These are phyloP conservation scores for Epinotia brunnichana DNA, from an alignment of 2,888 invertebrate species.

Conservation along the genomic window DNA sequence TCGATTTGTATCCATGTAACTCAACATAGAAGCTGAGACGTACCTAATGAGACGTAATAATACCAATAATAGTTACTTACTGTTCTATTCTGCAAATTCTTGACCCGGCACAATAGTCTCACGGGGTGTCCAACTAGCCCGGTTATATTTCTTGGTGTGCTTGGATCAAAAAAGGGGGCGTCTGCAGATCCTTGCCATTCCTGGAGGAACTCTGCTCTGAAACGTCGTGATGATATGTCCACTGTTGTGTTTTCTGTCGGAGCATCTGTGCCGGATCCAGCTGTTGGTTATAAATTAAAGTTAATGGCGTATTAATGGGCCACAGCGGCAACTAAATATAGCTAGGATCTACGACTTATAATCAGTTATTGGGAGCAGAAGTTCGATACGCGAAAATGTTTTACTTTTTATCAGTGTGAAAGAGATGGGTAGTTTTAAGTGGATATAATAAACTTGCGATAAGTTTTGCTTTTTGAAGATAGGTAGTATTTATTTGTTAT, in stretches of 20 bases:
- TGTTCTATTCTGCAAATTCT: slow-evolving; percentile 94
- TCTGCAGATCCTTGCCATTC: slow-evolving; percentile 80
- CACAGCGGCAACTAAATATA: background rate
- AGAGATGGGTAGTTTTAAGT: too few relatives aligned
- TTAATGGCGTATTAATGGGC: background rate
- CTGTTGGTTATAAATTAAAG: slow-evolving; percentile 53
- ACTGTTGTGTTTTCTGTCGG: slow-evolving; percentile 82
- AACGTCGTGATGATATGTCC: slow-evolving; percentile 74
- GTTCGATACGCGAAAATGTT: too few relatives aligned
- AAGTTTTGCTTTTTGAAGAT: too few relatives aligned
- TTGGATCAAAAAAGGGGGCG: slow-evolving; percentile 90
- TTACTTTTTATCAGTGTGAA: too few relatives aligned
- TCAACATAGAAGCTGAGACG: background rate
- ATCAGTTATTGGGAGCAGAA: too few relatives aligned
- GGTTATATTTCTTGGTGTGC: slow-evolving; percentile 91
- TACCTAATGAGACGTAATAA: too few relatives aligned
- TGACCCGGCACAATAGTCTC: slow-evolving; percentile 91
- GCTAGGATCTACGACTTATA: too few relatives aligned
- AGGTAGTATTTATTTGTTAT: too few relatives aligned
- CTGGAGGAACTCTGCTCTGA: slow-evolving; percentile 76
- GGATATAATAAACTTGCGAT: too few relatives aligned
- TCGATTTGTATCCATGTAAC: background rate
- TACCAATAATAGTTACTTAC: slow-evolving; percentile 83
- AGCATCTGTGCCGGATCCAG: slow-evolving; percentile 83
- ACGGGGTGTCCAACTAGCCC: slow-evolving; percentile 94